Percentiles rank a stretch among this genome's conserved stretches.
phyloP scores from a whole-genome alignment of 2,888 invertebrate genomes.

The Tridacna gigas region DNA sequence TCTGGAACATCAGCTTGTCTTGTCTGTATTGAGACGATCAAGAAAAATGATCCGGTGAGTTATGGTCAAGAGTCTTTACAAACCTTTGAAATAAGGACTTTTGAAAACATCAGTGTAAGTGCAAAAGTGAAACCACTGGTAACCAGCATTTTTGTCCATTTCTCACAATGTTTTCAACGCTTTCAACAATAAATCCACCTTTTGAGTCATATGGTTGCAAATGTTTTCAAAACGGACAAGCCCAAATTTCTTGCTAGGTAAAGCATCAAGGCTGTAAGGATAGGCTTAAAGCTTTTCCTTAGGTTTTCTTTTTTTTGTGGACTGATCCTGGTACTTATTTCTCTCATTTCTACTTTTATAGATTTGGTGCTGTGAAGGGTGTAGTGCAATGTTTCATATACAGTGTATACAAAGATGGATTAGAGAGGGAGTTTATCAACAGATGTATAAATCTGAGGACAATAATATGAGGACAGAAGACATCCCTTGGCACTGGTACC shows the following conservation, averaged over 20 bases:
- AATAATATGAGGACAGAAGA: conserved; percentile 73
- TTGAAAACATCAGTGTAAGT: too few species aligned
- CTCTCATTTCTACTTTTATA: conserved; percentile 73
- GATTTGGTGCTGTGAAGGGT: conserved; percentile 94
- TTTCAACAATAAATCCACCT: too few species aligned
- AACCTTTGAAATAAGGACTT: too few species aligned
- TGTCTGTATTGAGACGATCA: conserved; percentile 95
- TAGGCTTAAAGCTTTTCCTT: too few species aligned
- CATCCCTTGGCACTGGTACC: conserved; percentile 84
- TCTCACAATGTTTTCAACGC: too few species aligned
- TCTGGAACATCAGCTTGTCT: conserved; percentile 93
- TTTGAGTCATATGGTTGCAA: too few species aligned
- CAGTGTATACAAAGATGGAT: conserved; percentile 96
- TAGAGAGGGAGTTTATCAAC: conserved; percentile 89
- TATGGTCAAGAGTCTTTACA: background rate
- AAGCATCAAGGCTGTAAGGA: too few species aligned
- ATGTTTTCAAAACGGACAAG: too few species aligned
- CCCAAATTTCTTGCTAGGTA: too few species aligned
- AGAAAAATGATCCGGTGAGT: conserved; percentile 89
- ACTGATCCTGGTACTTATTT: background rate
- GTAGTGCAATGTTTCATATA: conserved; percentile 94
- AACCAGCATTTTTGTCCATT: too few species aligned
- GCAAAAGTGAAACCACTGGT: too few species aligned
- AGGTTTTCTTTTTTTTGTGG: too few species aligned
- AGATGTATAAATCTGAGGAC: conserved; percentile 77